Base-by-base conservation (phyloP, 2,113 vertebrate species). In the Crypturellus undulatus region DNA sequence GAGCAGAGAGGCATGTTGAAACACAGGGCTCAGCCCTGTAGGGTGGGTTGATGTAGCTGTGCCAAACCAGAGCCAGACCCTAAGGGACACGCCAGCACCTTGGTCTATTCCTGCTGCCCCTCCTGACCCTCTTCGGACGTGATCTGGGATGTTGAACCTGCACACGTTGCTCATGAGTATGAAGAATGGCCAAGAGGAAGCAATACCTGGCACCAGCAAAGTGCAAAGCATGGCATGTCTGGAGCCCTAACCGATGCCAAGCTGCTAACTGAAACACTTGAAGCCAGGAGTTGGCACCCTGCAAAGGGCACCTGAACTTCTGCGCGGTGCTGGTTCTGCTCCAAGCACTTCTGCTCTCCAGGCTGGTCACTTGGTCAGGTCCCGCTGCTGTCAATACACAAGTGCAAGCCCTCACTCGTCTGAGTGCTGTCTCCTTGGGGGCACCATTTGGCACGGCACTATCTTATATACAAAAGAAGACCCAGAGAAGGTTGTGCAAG, bases 381-480 rank as follows among this genome's bases (percentile, higher is more conserved):
- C n/a, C 34, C 26, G 36, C 40, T 52, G 65, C 38, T 14, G 40
- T 72, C 32, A 81, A 4, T 4, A 13, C 0, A 2, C 1, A 9
- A 65, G n/a, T 1, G 1, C 8, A 47, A 36, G 51, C 47, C 16
- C 58, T 49, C 43, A 59, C 10, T 2, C 1, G 13, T 15, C 56
- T 10, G 22, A 51, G 19, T 1, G 2, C 6, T 40, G 24, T 34
- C 25, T 20, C 22, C 24, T 14, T 6, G 26, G 52, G 73, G 73
- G 59, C 4, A 4, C 5, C 30, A 10, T 68, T 72, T 32, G 25
- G 19, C 7, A 1, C 9, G 52, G 28, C 6, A 45, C 26, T 32
- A 10, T 20, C 22, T 81, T 42, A 6, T 9, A 42, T 10, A 2
- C 3, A 10, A 40, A 20, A 34, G 7, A 0, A 71, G 25, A 3